Percentiles rank a stretch among this genome's conserved stretches.
These are phyloP conservation scores for Tanypteryx hageni DNA, from an alignment of 2,888 invertebrate species.

Conservation along the genomic window DNA sequence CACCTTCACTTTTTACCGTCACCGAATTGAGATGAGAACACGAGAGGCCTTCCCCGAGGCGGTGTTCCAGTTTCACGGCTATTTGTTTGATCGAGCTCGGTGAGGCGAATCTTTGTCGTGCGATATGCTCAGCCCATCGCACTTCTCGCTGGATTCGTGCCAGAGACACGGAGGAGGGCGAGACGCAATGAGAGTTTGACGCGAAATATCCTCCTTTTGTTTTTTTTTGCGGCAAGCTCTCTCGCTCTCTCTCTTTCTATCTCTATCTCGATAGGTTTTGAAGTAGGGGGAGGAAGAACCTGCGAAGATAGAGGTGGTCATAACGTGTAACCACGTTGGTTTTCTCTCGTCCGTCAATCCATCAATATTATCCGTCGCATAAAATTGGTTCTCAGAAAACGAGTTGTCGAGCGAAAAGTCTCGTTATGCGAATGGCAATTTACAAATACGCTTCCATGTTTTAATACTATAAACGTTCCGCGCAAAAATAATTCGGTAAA, in stretches of 20 bases:
- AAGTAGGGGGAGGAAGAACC: not conserved
- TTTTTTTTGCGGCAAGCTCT: not conserved
- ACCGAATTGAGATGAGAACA: not conserved
- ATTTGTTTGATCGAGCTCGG: conserved; percentile 20
- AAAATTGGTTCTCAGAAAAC: too few species aligned
- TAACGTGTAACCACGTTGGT: too few species aligned
- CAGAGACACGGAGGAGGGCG: not conserved
- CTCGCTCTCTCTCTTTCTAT: too few species aligned
- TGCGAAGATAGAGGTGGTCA: not conserved
- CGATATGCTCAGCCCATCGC: not conserved
- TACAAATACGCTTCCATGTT: too few species aligned
- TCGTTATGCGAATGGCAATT: too few species aligned
- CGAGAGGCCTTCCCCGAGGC: not conserved
- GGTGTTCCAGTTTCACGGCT: not conserved
- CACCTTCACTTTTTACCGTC: conserved; percentile 15
- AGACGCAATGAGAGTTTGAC: conserved; percentile 23
- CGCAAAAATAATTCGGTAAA: too few species aligned
- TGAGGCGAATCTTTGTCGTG: conserved; percentile 8
- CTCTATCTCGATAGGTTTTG: too few species aligned
- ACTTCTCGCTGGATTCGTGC: not conserved
- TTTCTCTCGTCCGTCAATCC: too few species aligned
- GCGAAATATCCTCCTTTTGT: conserved; percentile 15
- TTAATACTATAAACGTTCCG: too few species aligned
- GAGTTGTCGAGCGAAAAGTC: too few species aligned
- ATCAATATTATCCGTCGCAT: too few species aligned